These are phyloP conservation scores for Hemiscyllium ocellatum DNA, from an alignment of 2,113 vertebrate genomes.

Conservation along the genomic window DNA sequence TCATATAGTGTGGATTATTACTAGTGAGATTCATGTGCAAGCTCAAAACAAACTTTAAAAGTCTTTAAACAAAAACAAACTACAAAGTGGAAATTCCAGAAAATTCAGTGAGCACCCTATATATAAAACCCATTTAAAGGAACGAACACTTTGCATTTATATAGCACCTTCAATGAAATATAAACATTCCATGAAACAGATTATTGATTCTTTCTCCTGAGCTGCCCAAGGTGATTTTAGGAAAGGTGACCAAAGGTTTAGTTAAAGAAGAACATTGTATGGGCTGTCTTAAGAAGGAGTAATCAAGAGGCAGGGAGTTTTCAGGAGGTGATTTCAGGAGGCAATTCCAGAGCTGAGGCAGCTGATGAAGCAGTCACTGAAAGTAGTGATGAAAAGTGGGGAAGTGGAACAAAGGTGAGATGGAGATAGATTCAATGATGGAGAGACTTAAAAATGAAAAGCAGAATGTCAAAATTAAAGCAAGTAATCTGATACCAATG, in stretches of 20 bases:
- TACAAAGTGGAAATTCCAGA: background rate
- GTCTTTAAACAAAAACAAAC: background rate
- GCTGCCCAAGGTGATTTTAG: background rate
- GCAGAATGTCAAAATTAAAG: background rate
- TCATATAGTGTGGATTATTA: conserved; percentile 4
- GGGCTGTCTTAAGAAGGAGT: background rate
- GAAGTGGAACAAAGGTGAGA: background rate
- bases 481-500: background rate
- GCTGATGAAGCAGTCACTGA: background rate
- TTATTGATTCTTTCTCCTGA: background rate
- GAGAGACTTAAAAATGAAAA: background rate
- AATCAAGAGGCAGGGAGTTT: background rate
- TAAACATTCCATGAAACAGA: background rate
- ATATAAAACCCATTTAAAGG: background rate
- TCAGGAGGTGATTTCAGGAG: background rate
- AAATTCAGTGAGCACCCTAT: background rate
- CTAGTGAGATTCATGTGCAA: background rate
- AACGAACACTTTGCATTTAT: background rate
- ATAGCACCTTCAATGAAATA: background rate
- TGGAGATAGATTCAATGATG: background rate
- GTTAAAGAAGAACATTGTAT: background rate
- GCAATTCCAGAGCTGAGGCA: background rate
- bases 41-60: background rate
- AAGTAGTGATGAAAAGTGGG: background rate
- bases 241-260: background rate